Evolutionary conservation across 2,113 vertebrate species (phyloP).

Genomic region (Nymphicus hollandicus): DNA sequence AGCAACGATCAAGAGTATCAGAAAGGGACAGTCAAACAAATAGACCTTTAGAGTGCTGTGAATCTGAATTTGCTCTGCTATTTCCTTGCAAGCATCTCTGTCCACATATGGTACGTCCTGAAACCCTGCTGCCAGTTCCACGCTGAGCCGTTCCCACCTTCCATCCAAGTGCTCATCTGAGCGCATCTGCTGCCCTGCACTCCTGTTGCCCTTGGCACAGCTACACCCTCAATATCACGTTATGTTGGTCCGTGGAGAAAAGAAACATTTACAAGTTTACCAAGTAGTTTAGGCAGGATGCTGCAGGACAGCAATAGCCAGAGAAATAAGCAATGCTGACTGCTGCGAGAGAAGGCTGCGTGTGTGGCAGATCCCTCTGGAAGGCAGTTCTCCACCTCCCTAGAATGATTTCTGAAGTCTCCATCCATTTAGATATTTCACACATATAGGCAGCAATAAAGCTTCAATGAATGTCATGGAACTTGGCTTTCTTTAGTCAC

Average conservation of each 20-base stretch:
- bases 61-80: background rate
- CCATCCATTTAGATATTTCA: background rate
- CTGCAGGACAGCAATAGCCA: background rate
- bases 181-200: background rate
- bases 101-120: background rate
- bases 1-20: fast-evolving
- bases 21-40: background rate
- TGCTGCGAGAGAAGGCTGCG: background rate
- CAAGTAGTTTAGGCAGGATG: background rate
- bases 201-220: background rate
- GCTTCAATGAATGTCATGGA: background rate
- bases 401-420: background rate
- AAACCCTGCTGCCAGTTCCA: background rate
- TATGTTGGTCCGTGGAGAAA: background rate
- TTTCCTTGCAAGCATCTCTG: background rate
- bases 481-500: background rate
- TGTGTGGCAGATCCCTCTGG: fast-evolving
- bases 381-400: background rate
- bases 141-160: background rate
- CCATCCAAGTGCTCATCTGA: background rate
- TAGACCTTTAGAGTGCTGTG: fast-evolving
- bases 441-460: background rate
- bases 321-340: fast-evolving
- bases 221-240: background rate
- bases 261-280: background rate